Evolutionary conservation across 2,113 vertebrate species (phyloP).

Genomic region (Serilophus lunatus): DNA sequence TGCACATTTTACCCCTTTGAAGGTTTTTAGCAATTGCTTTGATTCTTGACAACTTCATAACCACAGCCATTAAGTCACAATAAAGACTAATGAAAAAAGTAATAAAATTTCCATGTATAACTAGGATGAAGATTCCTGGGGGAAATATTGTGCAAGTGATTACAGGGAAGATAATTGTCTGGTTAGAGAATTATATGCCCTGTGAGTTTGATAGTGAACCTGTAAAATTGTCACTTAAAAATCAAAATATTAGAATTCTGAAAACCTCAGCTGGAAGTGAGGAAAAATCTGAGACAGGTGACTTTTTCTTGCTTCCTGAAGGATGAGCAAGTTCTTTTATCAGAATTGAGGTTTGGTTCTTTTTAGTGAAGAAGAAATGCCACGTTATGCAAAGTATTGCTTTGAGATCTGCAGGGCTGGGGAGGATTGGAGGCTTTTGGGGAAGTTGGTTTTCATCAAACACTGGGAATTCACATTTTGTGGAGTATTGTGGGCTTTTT

Average conservation of each 20-base stretch:
- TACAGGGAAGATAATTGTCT: constrained; percentile 69
- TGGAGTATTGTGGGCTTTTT: background rate
- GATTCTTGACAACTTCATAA: constrained; percentile 57
- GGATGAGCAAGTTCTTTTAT: background rate
- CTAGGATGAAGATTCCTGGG: constrained; percentile 66
- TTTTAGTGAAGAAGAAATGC: background rate
- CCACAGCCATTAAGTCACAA: constrained; percentile 40
- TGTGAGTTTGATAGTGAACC: constrained; percentile 51
- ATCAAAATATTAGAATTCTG: constrained; percentile 31
- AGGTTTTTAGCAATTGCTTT: constrained; percentile 54
- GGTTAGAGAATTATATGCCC: constrained; percentile 68
- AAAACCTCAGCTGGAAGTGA: background rate
- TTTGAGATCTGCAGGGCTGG: background rate
- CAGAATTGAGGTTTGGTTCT: background rate
- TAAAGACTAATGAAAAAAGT: constrained; percentile 67
- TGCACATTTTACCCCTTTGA: background rate
- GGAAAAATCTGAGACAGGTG: background rate
- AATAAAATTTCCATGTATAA: constrained; percentile 66
- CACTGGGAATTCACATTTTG: background rate
- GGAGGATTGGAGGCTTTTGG: background rate
- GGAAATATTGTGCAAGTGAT: constrained; percentile 69
- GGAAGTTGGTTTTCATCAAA: background rate
- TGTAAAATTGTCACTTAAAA: constrained; percentile 52
- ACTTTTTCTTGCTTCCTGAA: background rate
- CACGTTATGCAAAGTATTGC: background rate